Evolutionary conservation across 2,888 invertebrate genomes (phyloP), one percentile per base, ranked within the genome.

Genomic region (Caenorhabditis sinica): DNA sequence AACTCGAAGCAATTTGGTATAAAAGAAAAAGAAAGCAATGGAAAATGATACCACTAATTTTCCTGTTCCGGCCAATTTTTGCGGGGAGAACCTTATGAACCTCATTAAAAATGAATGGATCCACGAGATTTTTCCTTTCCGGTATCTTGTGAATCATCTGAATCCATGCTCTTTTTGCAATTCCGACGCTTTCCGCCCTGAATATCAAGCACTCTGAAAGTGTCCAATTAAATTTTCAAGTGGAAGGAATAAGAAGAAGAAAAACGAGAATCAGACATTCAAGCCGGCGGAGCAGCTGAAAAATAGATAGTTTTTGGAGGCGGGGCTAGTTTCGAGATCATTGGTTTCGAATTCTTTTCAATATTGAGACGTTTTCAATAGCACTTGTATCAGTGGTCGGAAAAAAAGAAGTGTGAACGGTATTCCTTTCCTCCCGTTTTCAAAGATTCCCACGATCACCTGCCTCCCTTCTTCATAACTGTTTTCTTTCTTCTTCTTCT

Each of bases 101-200:
- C 56, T 69, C 69, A 69, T 69, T 69, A 69, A 69, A 51, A 69
- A 36, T 25, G 40, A 36, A 40, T 69, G 69, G 56, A 36, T 40
- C 36, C 69, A 56, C 69, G 69, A 56, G 69, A 53, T 56, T 69
- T 25, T 43, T 15, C 15, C 33, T 49, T 53, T 51, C 53, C 65
- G 65, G 28, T 65, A 25, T 60, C 23, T 15, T 6, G 53, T 69
- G 69, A 69, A 40, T 69, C 69, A 69, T 69, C 56, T 69, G 40
- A 68, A 66, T 66, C 28, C 68, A 15, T 23, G 13, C 36, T 13
- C 15, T 56, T 28, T 23, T 56, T 56, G 25, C n/a, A 40, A 66
- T 51, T 66, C 30, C 28, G 25, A 49, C 45, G 49, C 51, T 33
- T 36, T 36, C 36, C 1, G 20, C 45, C 45, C 45, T n/a, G 20